Conservation (phyloP, 2,888 invertebrate species). For the Acanthosepion esculentum region DNA sequence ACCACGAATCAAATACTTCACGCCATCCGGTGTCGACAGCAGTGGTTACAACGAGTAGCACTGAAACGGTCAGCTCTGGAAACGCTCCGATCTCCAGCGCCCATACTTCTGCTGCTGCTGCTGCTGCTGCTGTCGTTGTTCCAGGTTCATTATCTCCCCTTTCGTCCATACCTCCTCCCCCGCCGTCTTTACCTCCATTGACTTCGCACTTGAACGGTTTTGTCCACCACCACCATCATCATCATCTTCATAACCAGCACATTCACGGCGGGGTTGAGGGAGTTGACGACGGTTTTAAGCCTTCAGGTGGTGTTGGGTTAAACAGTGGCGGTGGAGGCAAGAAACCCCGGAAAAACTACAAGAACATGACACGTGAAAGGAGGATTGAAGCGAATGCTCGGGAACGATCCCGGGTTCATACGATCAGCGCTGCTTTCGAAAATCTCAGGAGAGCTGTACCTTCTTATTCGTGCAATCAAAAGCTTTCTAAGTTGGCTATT, state of each 20-base stretch:
- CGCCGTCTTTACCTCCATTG: not conserved
- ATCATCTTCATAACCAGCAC: not conserved
- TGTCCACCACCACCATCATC: slow-evolving; percentile 10
- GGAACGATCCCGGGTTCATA: slow-evolving; percentile 93
- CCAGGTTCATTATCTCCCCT: not conserved
- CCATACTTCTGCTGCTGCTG: not conserved
- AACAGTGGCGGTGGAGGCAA: slow-evolving; percentile 50
- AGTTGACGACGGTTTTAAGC: not conserved
- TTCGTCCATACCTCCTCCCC: not conserved
- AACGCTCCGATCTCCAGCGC: not conserved
- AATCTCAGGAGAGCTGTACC: slow-evolving; percentile 89
- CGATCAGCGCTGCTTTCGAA: slow-evolving; percentile 96
- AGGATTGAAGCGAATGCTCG: slow-evolving; percentile 95
- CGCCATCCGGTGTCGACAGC: not conserved
- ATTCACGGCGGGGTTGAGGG: slow-evolving; percentile 33
- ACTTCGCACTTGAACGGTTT: slow-evolving; percentile 45
- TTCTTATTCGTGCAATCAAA: slow-evolving; percentile 93
- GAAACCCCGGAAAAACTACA: slow-evolving; percentile 82
- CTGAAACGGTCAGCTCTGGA: not conserved
- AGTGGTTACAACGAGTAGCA: not conserved
- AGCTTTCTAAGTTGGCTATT: slow-evolving; percentile 93
- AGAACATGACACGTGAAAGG: slow-evolving; percentile 94
- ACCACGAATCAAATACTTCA: not conserved
- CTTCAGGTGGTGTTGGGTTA: slow-evolving; percentile 40
- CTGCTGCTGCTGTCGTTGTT: not conserved